Base-by-base conservation (phyloP, 2,888 invertebrate species). In the Tridacna gigas region DNA sequence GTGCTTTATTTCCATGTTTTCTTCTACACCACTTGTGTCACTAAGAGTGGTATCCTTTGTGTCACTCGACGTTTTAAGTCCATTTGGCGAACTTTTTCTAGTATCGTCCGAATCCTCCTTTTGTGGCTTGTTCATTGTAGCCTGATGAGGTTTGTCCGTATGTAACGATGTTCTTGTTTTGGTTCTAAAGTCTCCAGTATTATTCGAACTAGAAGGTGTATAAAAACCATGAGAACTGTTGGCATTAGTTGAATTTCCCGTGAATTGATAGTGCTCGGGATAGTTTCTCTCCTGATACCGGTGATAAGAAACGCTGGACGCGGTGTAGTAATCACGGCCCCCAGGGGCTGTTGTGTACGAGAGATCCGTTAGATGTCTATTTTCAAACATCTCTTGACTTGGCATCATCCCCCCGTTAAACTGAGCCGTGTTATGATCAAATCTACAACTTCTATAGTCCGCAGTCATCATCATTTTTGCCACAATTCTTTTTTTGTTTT, bases 371-470 rank as follows among this genome's bases (percentile, higher is more conserved):
- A 93, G 88, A 73, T 92, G 91, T 26, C 92, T 84, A 37, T 91
- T 88, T 74, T 92, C 93, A 76, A 91, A 90, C 83, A 91, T 88
- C 75, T 92, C 92, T 48, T 88, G 80, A 66, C 74, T 83, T 61
- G 80, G 79, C 71, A 82, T 73, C 25, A 79, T 74, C 47, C 78
- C 81, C 18, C 86, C 88, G 37, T 78, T 80, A n/a, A 82, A 84
- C 56, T 88, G 83, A 20, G 83, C 84, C 18, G 86, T 78, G 78
- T 88, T 85, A 37, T 88, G 88, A 82, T 94, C 94, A 87, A 92
- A 94, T 79, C 94, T 88, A 77, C 94, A 94, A 83, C 94, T 94
- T 56, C 94, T 91, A 82, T 94, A 94, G n/a, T 93, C 90, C 90
- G 92, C 93, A 93, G 94, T 94, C 92, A 92, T 93, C 91, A 89